phyloP scores from a whole-genome alignment of 30 jellyfish, hydroid and myxozoan genomes.

The Aurelia aurita complex sp. Pacific region DNA sequence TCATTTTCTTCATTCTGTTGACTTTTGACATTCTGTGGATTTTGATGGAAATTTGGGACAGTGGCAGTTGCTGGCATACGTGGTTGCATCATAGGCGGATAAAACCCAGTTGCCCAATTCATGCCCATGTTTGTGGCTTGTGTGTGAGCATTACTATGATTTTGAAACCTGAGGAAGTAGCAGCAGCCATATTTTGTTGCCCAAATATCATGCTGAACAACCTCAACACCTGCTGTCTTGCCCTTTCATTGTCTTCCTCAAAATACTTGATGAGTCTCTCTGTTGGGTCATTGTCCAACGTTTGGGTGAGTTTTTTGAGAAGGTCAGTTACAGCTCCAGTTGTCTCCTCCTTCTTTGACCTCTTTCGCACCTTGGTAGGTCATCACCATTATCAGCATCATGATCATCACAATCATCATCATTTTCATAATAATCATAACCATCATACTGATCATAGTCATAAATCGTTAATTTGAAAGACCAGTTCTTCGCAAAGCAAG shows the following conservation, averaged over 20 bases:
- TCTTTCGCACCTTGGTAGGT: slow-evolving; percentile 13
- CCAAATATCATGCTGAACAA: slow-evolving; percentile 16
- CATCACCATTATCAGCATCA: too few species aligned
- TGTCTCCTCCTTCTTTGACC: not conserved
- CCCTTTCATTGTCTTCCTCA: slow-evolving; percentile 1
- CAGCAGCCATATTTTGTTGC: slow-evolving; percentile 37
- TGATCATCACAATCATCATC: too few species aligned
- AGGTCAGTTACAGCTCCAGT: slow-evolving; percentile 12
- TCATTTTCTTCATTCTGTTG: slow-evolving; percentile 22
- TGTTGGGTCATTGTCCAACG: slow-evolving; percentile 32
- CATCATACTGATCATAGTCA: too few species aligned
- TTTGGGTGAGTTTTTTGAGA: not conserved
- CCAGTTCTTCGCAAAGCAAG: too few species aligned
- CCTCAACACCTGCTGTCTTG: slow-evolving; percentile 26
- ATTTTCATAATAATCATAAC: too few species aligned
- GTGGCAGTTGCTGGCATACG: slow-evolving; percentile 1
- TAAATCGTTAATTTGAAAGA: too few species aligned
- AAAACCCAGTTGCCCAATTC: slow-evolving; percentile 16
- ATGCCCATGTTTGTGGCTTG: slow-evolving; percentile 36
- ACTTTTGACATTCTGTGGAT: not conserved
- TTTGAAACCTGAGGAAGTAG: slow-evolving; percentile 7
- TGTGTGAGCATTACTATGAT: slow-evolving; percentile 3
- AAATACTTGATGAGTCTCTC: slow-evolving; percentile 12
- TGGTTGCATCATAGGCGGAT: slow-evolving; percentile 14
- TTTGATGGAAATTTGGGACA: not conserved